Evolutionary conservation across 2,113 vertebrate genomes (phyloP).

Genomic region (Edolisoma coerulescens): DNA sequence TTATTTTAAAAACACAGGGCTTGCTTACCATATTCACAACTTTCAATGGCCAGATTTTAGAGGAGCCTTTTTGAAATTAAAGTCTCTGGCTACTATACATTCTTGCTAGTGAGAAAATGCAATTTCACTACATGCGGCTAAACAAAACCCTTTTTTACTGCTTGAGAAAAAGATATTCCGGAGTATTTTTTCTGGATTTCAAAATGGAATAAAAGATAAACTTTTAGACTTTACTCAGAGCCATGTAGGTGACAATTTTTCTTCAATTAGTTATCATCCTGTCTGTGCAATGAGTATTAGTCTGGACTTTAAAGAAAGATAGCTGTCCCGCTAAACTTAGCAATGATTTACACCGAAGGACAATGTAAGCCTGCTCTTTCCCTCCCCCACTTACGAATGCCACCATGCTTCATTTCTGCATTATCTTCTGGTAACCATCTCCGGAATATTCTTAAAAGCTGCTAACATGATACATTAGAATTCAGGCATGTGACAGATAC

Average conservation of each 20-base stretch:
- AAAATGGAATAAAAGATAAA: neutral
- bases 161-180: neutral
- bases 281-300: neutral
- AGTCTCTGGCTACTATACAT: neutral
- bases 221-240: neutral
- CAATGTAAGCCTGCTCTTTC: neutral
- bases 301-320: neutral
- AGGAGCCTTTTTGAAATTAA: constrained; percentile 37
- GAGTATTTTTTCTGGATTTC: neutral
- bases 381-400: neutral
- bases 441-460: constrained; percentile 47
- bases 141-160: neutral
- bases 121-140: neutral
- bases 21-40: constrained; percentile 34
- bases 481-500: constrained; percentile 46
- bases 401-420: constrained; percentile 12
- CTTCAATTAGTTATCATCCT: neutral
- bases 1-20: constrained; percentile 60
- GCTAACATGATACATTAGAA: constrained; percentile 41
- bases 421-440: constrained; percentile 3
- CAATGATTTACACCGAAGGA: neutral
- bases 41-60: constrained; percentile 35
- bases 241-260: neutral
- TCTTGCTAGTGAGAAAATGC: constrained; percentile 26
- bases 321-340: neutral